Evolutionary conservation across 1,140 invertebrate species (phyloP).

Genomic region (Bradynema listronoti): DNA sequence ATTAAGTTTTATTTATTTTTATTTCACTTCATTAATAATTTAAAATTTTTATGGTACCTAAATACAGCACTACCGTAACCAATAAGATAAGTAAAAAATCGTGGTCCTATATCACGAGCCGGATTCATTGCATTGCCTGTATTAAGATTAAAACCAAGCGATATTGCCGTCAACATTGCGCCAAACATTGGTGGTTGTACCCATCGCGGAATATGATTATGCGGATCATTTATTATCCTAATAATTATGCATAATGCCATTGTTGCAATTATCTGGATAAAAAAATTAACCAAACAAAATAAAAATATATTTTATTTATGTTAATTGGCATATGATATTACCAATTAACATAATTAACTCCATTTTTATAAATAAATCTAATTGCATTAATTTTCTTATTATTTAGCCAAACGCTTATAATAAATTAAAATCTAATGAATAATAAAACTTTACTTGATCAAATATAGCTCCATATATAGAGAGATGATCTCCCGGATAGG

Average conservation of each 20-base stretch:
- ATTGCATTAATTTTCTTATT: no score
- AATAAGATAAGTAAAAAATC: conserved; percentile 63
- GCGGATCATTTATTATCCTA: conserved; percentile 62
- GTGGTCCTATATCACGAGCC: conserved; percentile 64
- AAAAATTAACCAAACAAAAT: no score
- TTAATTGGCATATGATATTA: not conserved
- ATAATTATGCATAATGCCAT: conserved; percentile 62
- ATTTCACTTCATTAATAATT: no score
- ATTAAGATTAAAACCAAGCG: conserved; percentile 1
- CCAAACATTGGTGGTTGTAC: conserved; percentile 59
- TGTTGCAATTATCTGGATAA: no score
- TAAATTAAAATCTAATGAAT: not conserved
- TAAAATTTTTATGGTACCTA: conserved; percentile 59
- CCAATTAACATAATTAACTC: not conserved
- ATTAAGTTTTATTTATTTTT: no score
- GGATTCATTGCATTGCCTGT: conserved; percentile 65
- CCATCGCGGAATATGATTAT: conserved; percentile 61
- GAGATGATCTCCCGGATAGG: conserved; percentile 62
- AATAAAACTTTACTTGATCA: conserved; percentile 60
- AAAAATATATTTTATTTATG: no score
- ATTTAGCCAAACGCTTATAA: not conserved
- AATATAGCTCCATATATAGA: conserved; percentile 59
- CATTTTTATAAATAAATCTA: not conserved
- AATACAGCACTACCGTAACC: conserved; percentile 62
- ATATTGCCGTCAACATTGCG: conserved; percentile 12